Evolutionary conservation across 2,888 invertebrate species (phyloP).

Genomic region (Pyrocoelia pectoralis): DNA sequence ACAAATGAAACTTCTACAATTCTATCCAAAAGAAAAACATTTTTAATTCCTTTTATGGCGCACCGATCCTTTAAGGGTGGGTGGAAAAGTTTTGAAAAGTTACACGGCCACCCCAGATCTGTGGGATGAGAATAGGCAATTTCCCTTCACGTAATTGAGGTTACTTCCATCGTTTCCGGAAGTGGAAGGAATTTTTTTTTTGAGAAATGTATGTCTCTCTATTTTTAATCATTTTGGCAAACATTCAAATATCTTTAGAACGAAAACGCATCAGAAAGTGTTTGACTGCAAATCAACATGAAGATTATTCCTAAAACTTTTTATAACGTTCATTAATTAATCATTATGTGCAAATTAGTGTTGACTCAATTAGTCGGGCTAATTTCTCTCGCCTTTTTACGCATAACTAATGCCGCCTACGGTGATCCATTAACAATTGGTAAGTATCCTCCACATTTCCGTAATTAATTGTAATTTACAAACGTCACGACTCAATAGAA

Average conservation of each 20-base stretch:
- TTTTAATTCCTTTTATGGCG: conserved; percentile 1
- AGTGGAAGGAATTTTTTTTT: background rate
- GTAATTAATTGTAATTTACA: no score
- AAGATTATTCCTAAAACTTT: background rate
- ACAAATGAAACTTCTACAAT: conserved; percentile 17
- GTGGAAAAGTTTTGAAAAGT: no score
- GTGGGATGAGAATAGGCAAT: no score
- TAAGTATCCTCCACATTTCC: background rate
- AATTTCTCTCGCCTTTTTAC: background rate
- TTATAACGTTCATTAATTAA: background rate
- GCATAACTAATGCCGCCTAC: background rate
- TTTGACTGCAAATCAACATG: conserved; percentile 4
- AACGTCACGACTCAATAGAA: no score
- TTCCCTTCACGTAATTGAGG: background rate
- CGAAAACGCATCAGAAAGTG: conserved; percentile 8
- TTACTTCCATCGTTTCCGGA: background rate
- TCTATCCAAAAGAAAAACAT: conserved; percentile 30
- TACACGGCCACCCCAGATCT: no score
- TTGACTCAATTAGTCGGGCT: background rate
- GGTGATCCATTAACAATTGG: conserved; percentile 10
- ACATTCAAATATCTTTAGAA: conserved; percentile 10
- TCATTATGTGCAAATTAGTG: background rate
- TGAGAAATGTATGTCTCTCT: conserved; percentile 10
- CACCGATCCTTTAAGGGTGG: background rate
- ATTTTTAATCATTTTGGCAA: conserved; percentile 15